Evolutionary conservation across 2,113 vertebrate genomes (phyloP), one percentile per base, ranked within the genome.

Genomic region (Pelobates fuscus): DNA sequence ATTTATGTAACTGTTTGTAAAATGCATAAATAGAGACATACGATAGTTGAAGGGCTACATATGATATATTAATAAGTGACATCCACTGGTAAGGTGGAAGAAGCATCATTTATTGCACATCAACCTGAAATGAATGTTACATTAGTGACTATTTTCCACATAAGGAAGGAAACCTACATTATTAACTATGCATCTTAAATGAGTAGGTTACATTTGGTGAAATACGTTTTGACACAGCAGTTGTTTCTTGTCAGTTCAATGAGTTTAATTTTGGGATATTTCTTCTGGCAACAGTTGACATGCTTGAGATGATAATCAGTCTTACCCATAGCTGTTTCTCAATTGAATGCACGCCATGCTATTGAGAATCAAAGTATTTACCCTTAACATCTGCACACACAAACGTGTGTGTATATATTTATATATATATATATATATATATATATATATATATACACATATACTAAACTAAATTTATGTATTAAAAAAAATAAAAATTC

Each of bases 171-270:
- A 72, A 72, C 60, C 44, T 72, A 59, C 29, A 87, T 87, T 78
- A 71, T 82, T 81, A 78, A 77, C 20, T 30, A 73, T 24, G 43
- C 32, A 80, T 81, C 82, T 81, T 81, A 88, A 78, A 82, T 82
- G 54, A 83, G 80, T 82, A 55, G 75, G 57, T 77, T 62, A 69
- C 68, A 83, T 87, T 83, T 84, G 79, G 64, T 81, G 80, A 82
- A 89, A 86, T 81, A 55, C 46, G 66, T 85, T 88, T 90, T 89
- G 88, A 90, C 83, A 79, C 54, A 86, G 74, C 86, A 84, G 82
- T 88, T 92, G 83, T 84, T 86, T 80, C 79, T 84, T 87, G 82
- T 85, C 87, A 85, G 77, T 85, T 87, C 85, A 86, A 79, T 87
- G 78, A 87, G 64, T 82, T 83, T 82, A 76, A 82, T 79, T 87